Conservation (phyloP, 2,797 vertebrate species). For the Pogoniulus pusillus region DNA sequence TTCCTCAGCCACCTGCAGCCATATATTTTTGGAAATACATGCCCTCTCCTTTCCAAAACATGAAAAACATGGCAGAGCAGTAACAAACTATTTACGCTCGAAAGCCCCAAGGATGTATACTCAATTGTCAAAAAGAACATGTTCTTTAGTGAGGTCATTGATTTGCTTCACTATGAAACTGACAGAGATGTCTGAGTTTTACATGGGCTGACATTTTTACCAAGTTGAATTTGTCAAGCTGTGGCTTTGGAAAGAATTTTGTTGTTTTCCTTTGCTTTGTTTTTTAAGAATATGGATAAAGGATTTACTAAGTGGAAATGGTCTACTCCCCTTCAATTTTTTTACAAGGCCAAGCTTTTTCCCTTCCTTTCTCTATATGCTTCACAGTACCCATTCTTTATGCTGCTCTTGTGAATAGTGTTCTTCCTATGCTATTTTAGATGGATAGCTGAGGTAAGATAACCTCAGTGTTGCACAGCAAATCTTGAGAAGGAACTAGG, state of each 20-base stretch:
- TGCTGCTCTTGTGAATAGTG: background rate
- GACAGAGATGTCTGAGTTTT: background rate
- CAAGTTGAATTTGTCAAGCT: background rate
- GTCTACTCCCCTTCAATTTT: background rate
- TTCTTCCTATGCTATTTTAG: background rate
- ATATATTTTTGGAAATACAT: background rate
- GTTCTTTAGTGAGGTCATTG: background rate
- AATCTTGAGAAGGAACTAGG: background rate
- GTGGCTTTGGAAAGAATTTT: background rate
- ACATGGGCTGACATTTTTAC: background rate
- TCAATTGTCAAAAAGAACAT: background rate
- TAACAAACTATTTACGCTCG: background rate
- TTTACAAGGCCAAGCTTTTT: background rate
- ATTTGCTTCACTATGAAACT: background rate
- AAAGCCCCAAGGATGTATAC: background rate
- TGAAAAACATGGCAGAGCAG: background rate
- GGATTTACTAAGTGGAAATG: background rate
- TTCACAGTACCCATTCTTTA: background rate
- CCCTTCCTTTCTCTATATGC: background rate
- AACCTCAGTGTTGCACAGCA: background rate
- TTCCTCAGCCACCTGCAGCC: background rate
- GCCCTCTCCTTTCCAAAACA: fast-evolving
- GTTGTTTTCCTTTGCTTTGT: background rate
- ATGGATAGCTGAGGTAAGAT: background rate
- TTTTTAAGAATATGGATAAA: background rate